Percentiles rank a stretch among this genome's conserved stretches.
These are phyloP conservation scores for Oreochromis niloticus DNA, from an alignment of 2,113 vertebrate species.

Conservation along the genomic window DNA sequence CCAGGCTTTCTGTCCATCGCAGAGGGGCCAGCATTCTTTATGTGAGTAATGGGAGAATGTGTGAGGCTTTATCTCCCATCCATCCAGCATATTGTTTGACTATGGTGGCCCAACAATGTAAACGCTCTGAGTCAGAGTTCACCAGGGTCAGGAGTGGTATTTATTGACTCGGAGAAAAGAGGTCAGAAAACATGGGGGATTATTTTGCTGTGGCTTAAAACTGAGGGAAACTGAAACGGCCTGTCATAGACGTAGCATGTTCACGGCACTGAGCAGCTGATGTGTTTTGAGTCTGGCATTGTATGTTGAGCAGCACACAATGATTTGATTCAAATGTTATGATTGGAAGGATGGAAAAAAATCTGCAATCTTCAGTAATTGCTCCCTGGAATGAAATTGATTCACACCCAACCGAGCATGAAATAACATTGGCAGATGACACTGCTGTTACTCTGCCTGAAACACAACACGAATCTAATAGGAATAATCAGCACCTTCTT, in stretches of 20 bases:
- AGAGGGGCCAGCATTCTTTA: constrained; percentile 38
- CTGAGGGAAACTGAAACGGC: constrained; percentile 15
- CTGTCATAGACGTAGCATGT: constrained; percentile 36
- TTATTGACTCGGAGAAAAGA: constrained; percentile 39
- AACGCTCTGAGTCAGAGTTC: constrained; percentile 53
- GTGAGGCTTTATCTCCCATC: constrained; percentile 51
- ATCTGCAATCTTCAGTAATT: constrained; percentile 75
- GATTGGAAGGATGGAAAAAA: constrained; percentile 56
- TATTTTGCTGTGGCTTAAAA: constrained; percentile 29
- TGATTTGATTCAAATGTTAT: constrained; percentile 72
- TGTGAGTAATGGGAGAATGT: constrained; percentile 50
- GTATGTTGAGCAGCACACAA: constrained; percentile 48
- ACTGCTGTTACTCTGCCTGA: constrained; percentile 68
- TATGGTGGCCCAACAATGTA: constrained; percentile 48
- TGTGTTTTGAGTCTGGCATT: constrained; percentile 50
- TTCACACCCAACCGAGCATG: constrained; percentile 76
- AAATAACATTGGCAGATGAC: constrained; percentile 80
- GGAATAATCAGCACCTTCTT: constrained; percentile 70
- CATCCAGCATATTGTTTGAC: constrained; percentile 56
- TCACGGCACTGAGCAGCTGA: constrained; percentile 28
- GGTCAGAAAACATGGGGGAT: background rate
- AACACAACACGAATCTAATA: constrained; percentile 72
- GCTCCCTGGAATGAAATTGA: constrained; percentile 78
- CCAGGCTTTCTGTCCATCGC: constrained; percentile 19
- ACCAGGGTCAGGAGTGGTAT: constrained; percentile 41